phyloP scores from a whole-genome alignment of 2,113 vertebrate genomes.

The Engystomops pustulosus region DNA sequence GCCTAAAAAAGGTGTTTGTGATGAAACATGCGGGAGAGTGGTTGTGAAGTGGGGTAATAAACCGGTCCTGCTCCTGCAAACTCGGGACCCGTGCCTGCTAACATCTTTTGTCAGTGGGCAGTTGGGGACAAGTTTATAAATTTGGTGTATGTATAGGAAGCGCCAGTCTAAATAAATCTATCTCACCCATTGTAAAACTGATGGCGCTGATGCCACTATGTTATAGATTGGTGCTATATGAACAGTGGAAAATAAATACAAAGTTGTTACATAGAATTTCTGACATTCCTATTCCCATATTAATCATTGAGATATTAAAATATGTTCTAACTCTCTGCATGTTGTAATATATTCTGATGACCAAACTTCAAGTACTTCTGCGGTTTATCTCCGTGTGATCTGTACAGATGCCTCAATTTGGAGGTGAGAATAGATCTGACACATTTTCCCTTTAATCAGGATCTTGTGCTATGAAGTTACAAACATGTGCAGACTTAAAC shows the following conservation, averaged over 20 bases:
- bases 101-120: no score
- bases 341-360: conserved; percentile 49
- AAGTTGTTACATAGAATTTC: neutral
- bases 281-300: no score
- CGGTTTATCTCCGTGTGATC: conserved; percentile 48
- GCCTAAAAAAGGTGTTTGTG: no score
- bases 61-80: no score
- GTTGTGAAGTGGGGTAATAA: no score
- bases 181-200: no score
- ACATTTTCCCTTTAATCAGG: conserved; percentile 41
- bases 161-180: no score
- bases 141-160: no score
- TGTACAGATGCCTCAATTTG: conserved; percentile 45
- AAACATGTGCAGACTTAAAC: conserved; percentile 29
- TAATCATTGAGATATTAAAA: neutral
- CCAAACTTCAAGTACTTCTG: conserved; percentile 27
- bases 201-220: no score
- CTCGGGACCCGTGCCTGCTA: no score
- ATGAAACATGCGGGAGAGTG: no score
- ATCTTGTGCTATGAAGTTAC: conserved; percentile 33
- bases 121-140: no score
- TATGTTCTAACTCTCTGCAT: conserved; percentile 1
- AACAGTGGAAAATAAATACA: neutral
- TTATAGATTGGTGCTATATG: neutral
- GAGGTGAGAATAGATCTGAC: conserved; percentile 49